phyloP scores from a whole-genome alignment of 2,113 vertebrate genomes.

The Cavia porcellus region DNA sequence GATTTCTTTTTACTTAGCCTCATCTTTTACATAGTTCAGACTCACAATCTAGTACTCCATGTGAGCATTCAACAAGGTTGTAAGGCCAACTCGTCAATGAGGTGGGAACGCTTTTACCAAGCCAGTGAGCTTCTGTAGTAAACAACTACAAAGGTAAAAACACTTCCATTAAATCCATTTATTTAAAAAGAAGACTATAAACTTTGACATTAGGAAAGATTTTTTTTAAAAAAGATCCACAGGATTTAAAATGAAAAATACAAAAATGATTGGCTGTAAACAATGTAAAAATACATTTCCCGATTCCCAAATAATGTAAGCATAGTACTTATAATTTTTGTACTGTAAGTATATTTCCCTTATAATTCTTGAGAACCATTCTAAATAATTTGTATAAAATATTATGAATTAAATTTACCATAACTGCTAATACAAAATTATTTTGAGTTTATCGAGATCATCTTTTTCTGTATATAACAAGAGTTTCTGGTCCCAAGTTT shows the following conservation, averaged over 20 bases:
- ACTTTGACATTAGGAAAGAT: conserved; percentile 72
- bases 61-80: background rate
- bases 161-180: conserved; percentile 79
- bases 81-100: background rate
- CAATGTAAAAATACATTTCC: conserved; percentile 76
- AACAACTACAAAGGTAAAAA: background rate
- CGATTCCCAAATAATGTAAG: conserved; percentile 67
- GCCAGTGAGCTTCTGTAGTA: background rate
- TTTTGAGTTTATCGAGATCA: background rate
- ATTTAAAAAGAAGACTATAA: conserved; percentile 85
- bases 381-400: conserved; percentile 73
- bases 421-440: background rate
- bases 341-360: conserved; percentile 36
- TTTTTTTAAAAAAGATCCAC: conserved; percentile 57
- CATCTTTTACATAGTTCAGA: background rate
- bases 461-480: background rate
- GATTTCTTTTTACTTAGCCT: background rate
- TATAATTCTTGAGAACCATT: conserved; percentile 58
- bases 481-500: conserved; percentile 28
- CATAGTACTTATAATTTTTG: conserved; percentile 49
- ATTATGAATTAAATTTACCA: conserved; percentile 21
- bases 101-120: background rate
- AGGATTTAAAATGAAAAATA: conserved; percentile 81
- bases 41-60: background rate
- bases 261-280: conserved; percentile 70